Percentiles rank a stretch among this genome's conserved stretches.
These are phyloP conservation scores for Aporrectodea caliginosa DNA, from an alignment of 1,140 invertebrate species.

Conservation along the genomic window DNA sequence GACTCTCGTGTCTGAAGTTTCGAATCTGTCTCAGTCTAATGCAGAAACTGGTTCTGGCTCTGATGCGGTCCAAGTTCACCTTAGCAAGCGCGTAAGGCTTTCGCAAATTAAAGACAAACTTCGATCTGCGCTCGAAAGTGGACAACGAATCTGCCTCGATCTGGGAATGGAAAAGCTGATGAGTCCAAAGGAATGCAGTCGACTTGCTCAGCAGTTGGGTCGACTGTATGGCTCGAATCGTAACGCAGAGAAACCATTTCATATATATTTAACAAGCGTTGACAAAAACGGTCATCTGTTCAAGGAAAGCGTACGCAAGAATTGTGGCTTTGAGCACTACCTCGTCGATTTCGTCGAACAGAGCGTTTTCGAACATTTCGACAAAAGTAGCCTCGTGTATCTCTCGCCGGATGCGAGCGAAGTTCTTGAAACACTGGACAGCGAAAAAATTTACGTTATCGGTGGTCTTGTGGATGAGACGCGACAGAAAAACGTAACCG, in stretches of 20 bases:
- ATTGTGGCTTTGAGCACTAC: conserved; percentile 41
- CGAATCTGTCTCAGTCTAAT: background rate
- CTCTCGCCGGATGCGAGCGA: conserved; percentile 48
- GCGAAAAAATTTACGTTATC: conserved; percentile 52
- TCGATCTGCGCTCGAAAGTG: conserved; percentile 27
- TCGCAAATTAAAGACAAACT: background rate
- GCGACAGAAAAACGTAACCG: conserved; percentile 41
- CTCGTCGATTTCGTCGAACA: conserved; percentile 39
- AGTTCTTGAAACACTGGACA: conserved; percentile 41
- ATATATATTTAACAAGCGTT: conserved; percentile 38
- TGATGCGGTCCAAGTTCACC: background rate
- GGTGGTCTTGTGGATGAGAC: conserved; percentile 55
- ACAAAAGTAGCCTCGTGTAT: conserved; percentile 44
- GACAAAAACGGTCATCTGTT: conserved; percentile 37
- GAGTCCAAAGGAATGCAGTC: conserved; percentile 40
- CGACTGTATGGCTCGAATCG: conserved; percentile 42
- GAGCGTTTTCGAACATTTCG: conserved; percentile 41
- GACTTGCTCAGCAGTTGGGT: conserved; percentile 42
- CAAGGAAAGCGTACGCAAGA: conserved; percentile 39
- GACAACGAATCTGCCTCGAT: conserved; percentile 39
- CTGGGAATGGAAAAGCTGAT: conserved; percentile 38
- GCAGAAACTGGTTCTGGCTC: background rate
- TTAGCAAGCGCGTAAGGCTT: background rate
- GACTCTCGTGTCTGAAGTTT: background rate
- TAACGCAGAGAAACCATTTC: conserved; percentile 36